A percentile compares a stretch with the other conserved stretches of the same genome.
Conservation (phyloP, 2,888 invertebrate species). For the Drosophila cognata region DNA sequence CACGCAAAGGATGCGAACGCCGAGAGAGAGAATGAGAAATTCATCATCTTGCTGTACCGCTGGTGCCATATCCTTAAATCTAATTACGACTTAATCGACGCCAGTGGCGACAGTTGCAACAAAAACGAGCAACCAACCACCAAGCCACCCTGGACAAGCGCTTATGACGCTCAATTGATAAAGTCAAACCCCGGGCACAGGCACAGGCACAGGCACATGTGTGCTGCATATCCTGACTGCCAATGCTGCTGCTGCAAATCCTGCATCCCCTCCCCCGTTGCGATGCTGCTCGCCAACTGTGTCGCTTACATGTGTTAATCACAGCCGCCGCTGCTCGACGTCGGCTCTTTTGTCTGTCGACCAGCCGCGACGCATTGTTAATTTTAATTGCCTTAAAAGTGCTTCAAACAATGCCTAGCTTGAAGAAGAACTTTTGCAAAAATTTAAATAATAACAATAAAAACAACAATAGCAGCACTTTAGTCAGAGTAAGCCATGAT, state of each 20-base stretch:
- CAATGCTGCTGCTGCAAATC: slow-evolving; percentile 26
- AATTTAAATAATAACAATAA: slow-evolving; percentile 4
- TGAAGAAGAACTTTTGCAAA: slow-evolving; percentile 23
- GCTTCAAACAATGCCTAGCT: slow-evolving; percentile 56
- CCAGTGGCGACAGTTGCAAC: slow-evolving; percentile 83
- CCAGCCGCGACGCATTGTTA: slow-evolving; percentile 64
- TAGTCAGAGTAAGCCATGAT: slow-evolving; percentile 5
- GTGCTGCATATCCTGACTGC: slow-evolving; percentile 4
- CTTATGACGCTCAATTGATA: slow-evolving; percentile 83
- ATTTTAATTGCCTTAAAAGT: slow-evolving; percentile 81
- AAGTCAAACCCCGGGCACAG: slow-evolving; percentile 78
- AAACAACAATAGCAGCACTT: slow-evolving; percentile 16
- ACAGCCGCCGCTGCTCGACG: slow-evolving; percentile 65
- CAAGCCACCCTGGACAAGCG: slow-evolving; percentile 65
- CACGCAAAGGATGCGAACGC: slow-evolving; percentile 30
- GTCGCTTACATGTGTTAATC: slow-evolving; percentile 81
- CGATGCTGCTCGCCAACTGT: slow-evolving; percentile 54
- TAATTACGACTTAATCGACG: slow-evolving; percentile 85
- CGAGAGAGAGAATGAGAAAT: slow-evolving; percentile 64
- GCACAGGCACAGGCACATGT: slow-evolving; percentile 43
- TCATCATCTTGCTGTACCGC: slow-evolving; percentile 83
- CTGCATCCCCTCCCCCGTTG: slow-evolving; percentile 21
- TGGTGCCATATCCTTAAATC: slow-evolving; percentile 85
- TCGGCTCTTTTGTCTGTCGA: slow-evolving; percentile 64
- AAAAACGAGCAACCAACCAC: slow-evolving; percentile 61